These are phyloP conservation scores for Telmatherina bonti DNA, from an alignment of 2,797 vertebrate genomes.

Conservation along the genomic window DNA sequence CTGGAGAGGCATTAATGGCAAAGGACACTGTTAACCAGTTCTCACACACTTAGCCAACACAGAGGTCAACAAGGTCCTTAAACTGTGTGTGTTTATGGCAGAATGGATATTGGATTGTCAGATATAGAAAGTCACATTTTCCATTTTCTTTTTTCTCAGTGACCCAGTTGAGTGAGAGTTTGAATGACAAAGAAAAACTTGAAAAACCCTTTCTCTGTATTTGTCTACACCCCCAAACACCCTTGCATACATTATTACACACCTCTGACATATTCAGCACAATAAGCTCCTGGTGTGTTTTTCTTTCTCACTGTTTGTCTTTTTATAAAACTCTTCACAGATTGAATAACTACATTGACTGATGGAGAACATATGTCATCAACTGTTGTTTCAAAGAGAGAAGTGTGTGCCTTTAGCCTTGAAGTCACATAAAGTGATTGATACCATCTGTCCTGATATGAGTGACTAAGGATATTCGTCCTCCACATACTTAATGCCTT, in stretches of 20 bases:
- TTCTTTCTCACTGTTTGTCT: constrained; percentile 9
- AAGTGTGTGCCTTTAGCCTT: constrained; percentile 39
- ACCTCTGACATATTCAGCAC: constrained; percentile 1
- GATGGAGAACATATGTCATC: constrained; percentile 37
- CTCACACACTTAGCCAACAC: constrained; percentile 57
- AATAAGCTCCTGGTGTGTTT: not conserved
- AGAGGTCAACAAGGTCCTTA: constrained; percentile 46
- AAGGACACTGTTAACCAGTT: constrained; percentile 50
- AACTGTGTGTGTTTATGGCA: constrained; percentile 22
- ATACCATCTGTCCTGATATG: constrained; percentile 49
- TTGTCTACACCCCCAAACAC: constrained; percentile 8
- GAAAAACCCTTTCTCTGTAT: constrained; percentile 19
- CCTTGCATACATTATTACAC: constrained; percentile 9
- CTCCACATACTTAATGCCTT: constrained; percentile 12
- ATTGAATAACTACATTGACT: constrained; percentile 36
- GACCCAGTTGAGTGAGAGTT: constrained; percentile 12
- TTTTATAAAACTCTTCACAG: constrained; percentile 33
- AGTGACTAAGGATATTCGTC: constrained; percentile 40
- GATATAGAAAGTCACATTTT: constrained; percentile 20
- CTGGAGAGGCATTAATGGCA: constrained; percentile 64
- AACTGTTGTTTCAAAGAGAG: constrained; percentile 30
- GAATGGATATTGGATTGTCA: constrained; percentile 18
- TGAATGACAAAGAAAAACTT: constrained; percentile 35
- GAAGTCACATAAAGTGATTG: constrained; percentile 41
- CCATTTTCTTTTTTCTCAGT: constrained; percentile 10